Evolutionary conservation across 1,140 invertebrate species (phyloP).

Genomic region (Cyclina sinensis): DNA sequence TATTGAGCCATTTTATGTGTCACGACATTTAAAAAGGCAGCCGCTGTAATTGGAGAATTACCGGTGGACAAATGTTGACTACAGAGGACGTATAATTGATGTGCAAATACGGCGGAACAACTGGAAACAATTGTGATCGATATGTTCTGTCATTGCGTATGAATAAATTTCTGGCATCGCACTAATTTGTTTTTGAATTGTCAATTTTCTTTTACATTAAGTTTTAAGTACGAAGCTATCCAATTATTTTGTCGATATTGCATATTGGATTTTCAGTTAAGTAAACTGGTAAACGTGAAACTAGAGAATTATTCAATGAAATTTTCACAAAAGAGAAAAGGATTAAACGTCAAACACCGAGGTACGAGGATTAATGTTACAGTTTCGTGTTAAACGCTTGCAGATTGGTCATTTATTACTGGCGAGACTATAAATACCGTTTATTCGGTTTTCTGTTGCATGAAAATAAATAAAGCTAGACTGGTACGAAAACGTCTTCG

Average conservation of each 20-base stretch:
- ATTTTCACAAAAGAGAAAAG: neutral
- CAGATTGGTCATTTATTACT: neutral
- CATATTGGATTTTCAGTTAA: conserved; percentile 17
- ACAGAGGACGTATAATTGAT: neutral
- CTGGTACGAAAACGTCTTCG: no score
- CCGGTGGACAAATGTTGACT: neutral
- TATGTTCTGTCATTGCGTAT: neutral
- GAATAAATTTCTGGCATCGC: neutral
- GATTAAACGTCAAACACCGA: neutral
- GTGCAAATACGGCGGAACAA: neutral
- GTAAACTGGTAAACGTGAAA: neutral
- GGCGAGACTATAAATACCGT: neutral
- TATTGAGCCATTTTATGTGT: no score
- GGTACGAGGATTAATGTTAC: neutral
- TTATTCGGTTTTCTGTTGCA: no score
- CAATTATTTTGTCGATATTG: conserved; percentile 31
- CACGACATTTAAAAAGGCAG: no score
- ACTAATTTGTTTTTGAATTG: conserved; percentile 4
- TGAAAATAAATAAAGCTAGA: no score
- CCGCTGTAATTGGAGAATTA: neutral
- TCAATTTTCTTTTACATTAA: conserved; percentile 9
- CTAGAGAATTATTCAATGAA: neutral
- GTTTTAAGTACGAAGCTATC: neutral
- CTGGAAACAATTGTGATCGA: neutral
- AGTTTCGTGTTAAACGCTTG: neutral